phyloP scores from a whole-genome alignment of 1,140 invertebrate genomes.

The Sycophila sp. region DNA sequence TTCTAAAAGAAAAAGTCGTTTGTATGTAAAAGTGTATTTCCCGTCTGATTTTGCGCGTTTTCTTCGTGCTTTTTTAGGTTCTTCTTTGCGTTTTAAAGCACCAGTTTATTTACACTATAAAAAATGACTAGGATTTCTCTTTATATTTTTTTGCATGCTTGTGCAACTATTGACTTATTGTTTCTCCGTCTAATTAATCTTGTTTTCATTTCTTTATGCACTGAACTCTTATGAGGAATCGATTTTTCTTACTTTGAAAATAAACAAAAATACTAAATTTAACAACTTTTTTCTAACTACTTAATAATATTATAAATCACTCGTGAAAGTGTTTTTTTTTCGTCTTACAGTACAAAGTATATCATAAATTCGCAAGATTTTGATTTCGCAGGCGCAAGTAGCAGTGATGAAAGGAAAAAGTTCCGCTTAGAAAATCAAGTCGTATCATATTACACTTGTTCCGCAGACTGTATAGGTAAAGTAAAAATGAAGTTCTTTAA shows the following conservation, averaged over 20 bases:
- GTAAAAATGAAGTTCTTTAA: conserved; percentile 28
- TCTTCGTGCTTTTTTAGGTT: not conserved
- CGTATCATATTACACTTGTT: conserved; percentile 4
- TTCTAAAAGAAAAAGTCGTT: too few species aligned
- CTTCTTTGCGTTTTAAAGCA: not conserved
- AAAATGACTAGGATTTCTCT: conserved; percentile 37
- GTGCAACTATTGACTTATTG: conserved; percentile 32
- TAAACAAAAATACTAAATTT: conserved; percentile 10
- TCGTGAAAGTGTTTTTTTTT: not conserved
- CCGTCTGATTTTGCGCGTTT: conserved; percentile 9
- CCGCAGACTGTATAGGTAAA: conserved; percentile 8
- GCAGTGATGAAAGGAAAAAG: conserved; percentile 10
- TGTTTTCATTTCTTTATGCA: conserved; percentile 14
- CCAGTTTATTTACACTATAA: conserved; percentile 36
- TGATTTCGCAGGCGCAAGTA: not conserved
- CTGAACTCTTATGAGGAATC: conserved; percentile 3
- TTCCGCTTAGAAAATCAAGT: conserved; percentile 17
- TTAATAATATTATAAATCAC: conserved; percentile 25
- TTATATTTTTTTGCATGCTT: conserved; percentile 26
- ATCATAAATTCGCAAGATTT: conserved; percentile 15
- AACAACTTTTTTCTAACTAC: conserved; percentile 19
- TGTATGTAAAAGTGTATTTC: too few species aligned
- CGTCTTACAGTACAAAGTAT: conserved; percentile 20
- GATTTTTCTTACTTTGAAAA: conserved; percentile 6
- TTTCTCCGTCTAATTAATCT: conserved; percentile 22